Evolutionary conservation across 1,140 invertebrate species (phyloP).

Genomic region (Drosophila pruinosa): DNA sequence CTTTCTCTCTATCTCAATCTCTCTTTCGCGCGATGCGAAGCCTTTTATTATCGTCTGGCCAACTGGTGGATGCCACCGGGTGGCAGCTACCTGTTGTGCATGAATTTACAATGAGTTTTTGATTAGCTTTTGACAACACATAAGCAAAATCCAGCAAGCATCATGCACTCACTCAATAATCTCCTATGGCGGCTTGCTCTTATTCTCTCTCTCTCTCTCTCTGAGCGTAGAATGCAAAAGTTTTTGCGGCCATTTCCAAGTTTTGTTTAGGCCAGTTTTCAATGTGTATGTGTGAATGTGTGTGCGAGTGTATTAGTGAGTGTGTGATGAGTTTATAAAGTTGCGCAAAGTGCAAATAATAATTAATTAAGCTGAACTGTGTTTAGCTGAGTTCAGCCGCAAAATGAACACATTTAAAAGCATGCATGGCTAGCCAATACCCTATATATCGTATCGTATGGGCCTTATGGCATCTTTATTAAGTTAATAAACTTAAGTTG

Average conservation of each 20-base stretch:
- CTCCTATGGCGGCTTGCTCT: conserved; percentile 1
- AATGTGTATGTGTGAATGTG: not conserved
- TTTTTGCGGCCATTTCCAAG: conserved; percentile 33
- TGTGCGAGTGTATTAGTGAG: not conserved
- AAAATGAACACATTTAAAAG: not conserved
- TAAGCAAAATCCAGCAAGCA: conserved; percentile 17
- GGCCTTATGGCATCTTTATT: too few species aligned
- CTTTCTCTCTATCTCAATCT: too few species aligned
- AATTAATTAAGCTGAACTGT: conserved; percentile 39
- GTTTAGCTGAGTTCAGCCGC: not conserved
- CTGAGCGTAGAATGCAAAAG: conserved; percentile 37
- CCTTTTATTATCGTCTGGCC: not conserved
- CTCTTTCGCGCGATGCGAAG: not conserved
- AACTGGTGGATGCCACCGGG: not conserved
- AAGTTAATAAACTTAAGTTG: too few species aligned
- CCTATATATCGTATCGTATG: too few species aligned
- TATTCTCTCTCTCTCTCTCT: too few species aligned
- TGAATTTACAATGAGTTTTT: conserved; percentile 74
- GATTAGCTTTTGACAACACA: conserved; percentile 61
- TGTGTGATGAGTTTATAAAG: conserved; percentile 7
- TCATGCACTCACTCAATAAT: not conserved
- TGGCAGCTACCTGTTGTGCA: conserved; percentile 46
- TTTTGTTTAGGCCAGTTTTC: not conserved
- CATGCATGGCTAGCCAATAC: not conserved
- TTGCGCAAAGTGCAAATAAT: conserved; percentile 30